phyloP scores from a whole-genome alignment of 2,113 vertebrate genomes.

The Lycaon pictus region DNA sequence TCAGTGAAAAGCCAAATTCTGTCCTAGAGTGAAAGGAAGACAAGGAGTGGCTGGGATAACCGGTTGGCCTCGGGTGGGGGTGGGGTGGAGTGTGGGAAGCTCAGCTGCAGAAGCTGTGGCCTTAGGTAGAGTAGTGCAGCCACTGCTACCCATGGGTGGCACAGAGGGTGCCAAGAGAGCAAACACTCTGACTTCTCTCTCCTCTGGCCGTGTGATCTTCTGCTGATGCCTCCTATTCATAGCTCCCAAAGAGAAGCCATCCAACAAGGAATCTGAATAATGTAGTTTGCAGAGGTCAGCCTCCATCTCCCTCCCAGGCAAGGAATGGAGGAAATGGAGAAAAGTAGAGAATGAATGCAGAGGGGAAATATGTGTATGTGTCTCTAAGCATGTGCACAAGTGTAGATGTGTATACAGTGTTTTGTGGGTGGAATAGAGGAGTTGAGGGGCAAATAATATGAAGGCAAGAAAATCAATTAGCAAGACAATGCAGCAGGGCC shows the following conservation, averaged over 20 bases:
- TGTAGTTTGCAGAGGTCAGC: not conserved
- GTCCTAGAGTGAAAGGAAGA: not conserved
- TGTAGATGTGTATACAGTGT: not conserved
- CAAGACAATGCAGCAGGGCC: not conserved
- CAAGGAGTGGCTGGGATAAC: not conserved
- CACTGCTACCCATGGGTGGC: not conserved
- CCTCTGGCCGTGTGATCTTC: not conserved
- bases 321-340: not conserved
- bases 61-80: not conserved
- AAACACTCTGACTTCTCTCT: not conserved
- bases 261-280: not conserved
- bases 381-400: not conserved
- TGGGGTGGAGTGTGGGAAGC: accelerated
- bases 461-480: not conserved
- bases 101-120: not conserved
- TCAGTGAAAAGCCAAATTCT: not conserved
- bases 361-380: not conserved
- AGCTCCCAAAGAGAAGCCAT: not conserved
- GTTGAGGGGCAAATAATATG: not conserved
- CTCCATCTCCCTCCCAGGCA: not conserved
- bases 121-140: not conserved
- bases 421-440: not conserved
- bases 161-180: not conserved
- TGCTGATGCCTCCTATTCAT: not conserved
- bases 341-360: not conserved